A percentile compares a stretch with the other conserved stretches of the same genome.
Evolutionary conservation across 2,888 invertebrate species (phyloP).

Genomic region (Lasioglossum vierecki): DNA sequence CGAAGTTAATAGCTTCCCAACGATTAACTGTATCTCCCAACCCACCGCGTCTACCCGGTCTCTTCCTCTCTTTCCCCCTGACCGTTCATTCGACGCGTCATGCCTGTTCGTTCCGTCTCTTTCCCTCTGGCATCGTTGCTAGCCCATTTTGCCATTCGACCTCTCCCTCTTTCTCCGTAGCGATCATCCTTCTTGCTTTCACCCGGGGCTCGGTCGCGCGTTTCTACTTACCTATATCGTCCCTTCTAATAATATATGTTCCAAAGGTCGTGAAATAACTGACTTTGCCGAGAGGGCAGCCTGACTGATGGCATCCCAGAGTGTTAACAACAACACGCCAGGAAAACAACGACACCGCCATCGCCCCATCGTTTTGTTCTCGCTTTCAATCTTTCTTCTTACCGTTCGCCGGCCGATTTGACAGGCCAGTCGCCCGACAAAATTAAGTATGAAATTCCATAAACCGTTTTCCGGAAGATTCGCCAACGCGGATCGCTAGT

Average conservation of each 20-base stretch:
- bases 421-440: not conserved
- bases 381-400: not conserved
- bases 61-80: constrained; percentile 55
- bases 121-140: constrained; percentile 25
- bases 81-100: constrained; percentile 56
- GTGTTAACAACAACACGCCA: not conserved
- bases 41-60: constrained; percentile 49
- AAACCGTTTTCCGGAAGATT: not conserved
- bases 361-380: not conserved
- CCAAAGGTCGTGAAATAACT: constrained; percentile 79
- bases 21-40: constrained; percentile 81
- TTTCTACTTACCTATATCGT: constrained; percentile 70
- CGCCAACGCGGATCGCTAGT: not conserved
- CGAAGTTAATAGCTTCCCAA: constrained; percentile 82
- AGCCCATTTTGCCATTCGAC: constrained; percentile 23
- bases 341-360: not conserved
- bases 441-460: not conserved
- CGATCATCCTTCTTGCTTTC: constrained; percentile 49
- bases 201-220: constrained; percentile 56
- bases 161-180: constrained; percentile 17
- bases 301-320: constrained; percentile 13
- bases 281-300: constrained; percentile 62
- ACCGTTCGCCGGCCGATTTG: not conserved
- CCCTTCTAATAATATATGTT: constrained; percentile 78
- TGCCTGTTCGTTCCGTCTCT: constrained; percentile 51